Base-by-base conservation (phyloP, 2,797 vertebrate species). In the Acropternis orthonyx region DNA sequence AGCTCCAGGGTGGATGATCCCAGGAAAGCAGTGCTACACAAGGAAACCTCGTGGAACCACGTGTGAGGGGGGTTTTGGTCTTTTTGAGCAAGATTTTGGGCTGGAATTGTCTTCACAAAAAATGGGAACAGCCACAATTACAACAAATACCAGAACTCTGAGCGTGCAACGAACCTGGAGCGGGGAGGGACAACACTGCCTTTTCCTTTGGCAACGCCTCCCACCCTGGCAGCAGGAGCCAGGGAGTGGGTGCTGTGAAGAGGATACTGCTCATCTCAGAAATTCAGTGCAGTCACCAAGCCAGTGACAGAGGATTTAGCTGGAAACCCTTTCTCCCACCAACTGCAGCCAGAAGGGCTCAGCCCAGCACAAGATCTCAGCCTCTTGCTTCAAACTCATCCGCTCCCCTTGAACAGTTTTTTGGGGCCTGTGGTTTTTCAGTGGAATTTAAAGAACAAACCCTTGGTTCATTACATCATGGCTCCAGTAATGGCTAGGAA, bases 391-490 rank as follows among this genome's bases (percentile, higher is more conserved):
- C 66, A 73, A 95, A 69, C 71, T 73, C 49, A 27, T 28, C 63
- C 61, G 63, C 16, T 87, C 48, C 77, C 61, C 44, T 37, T 23
- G 18, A 63, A 87, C 16, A 58, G 30, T 44, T 80, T 89, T 97
- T 97, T 74, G 52, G 80, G 92, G 23, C 59, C 88, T 88, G 93
- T 92, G 95, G 89, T 90, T 95, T 95, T 94, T 68, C 94, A 92
- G 83, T 48, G 74, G 85, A 95, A 93, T 95, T 93, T 44, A 74
- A 90, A 94, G 92, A 93, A 93, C 44, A 95, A 93, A 93, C 52
- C 76, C 63, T 92, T 88, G 67, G 76, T 61, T 94, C 85, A 94
- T 97, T 95, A 95, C 92, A 76, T 96, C 93, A 95, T 82, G 88
- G 77, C 88, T 93, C 71, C 94, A 96, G 88, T 84, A 94, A 90